Evolutionary conservation across 2,113 vertebrate genomes (phyloP), one percentile per base, ranked within the genome.

Genomic region (Shinisaurus crocodilurus): DNA sequence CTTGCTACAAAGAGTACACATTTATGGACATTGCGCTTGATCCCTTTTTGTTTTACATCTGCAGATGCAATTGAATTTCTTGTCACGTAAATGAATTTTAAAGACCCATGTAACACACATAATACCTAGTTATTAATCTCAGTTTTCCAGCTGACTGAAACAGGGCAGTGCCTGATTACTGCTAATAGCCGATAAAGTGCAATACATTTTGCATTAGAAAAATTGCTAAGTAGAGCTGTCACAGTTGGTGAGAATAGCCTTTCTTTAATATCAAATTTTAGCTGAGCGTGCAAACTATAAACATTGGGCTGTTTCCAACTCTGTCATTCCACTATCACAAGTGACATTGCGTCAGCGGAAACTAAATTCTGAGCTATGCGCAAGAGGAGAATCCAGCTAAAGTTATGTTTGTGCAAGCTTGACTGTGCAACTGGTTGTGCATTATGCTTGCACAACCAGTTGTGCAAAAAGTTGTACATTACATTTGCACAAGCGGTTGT

Each of bases 91-190:
- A 88, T 80, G 23, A n/a, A 72, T 79, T 72, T 57, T 91, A 91
- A 83, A 79, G 74, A 45, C 32, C 74, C 63, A 34, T 72, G 29
- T 72, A 72, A 69, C 8, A 69, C 27, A 50, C 18, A 25, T 27
- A 57, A 54, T 48, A 88, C 60, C 81, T 60, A 79, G 15, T 85
- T 88, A 88, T 85, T 80, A 74, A 85, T 79, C 67, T 88, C 67
- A 79, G 37, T 88, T 84, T 89, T 72, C 82, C 48, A 77, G 20
- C n/a, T 82, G n/a, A 40, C 12, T 87, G 50, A 84, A 84, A 40
- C 43, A 65, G 65, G 57, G 54, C 37, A 40, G 18, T 87, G 72
- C 60, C 57, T 75, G 9, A n/a, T 80, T 89, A 29, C 54, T 65
- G 29, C 37, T 89, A 50, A 89, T 93, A 72, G 29, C 82, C 25